A percentile compares a stretch with the other conserved stretches of the same genome.
These are phyloP conservation scores for Habrosyne pyritoides DNA, from an alignment of 2,888 invertebrate species.

Conservation along the genomic window DNA sequence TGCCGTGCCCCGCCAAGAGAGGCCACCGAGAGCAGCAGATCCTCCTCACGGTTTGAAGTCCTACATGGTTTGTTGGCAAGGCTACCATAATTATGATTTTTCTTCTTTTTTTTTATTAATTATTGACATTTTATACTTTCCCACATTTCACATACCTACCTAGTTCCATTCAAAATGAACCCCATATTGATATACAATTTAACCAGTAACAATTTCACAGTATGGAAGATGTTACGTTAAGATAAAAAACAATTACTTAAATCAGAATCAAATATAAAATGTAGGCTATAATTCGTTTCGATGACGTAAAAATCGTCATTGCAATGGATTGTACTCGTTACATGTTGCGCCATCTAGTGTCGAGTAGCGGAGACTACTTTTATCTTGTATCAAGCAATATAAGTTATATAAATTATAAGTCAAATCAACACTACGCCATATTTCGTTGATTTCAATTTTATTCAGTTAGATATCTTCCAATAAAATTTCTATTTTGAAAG, in stretches of 20 bases:
- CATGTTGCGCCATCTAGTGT: slow-evolving; percentile 63
- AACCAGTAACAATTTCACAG: neutral
- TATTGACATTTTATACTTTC: neutral
- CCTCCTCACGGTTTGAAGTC: slow-evolving; percentile 71
- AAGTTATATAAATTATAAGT: too few species aligned
- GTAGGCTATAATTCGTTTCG: neutral
- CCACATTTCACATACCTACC: neutral
- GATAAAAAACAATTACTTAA: too few species aligned
- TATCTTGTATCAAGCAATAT: slow-evolving; percentile 4
- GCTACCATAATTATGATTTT: slow-evolving; percentile 47
- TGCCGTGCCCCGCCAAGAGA: slow-evolving; percentile 62
- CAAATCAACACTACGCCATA: too few species aligned
- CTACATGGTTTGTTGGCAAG: slow-evolving; percentile 74
- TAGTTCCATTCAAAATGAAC: slow-evolving; percentile 11
- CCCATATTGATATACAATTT: neutral
- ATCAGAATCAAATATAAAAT: too few species aligned
- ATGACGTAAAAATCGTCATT: slow-evolving; percentile 2
- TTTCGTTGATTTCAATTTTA: too few species aligned
- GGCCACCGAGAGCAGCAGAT: slow-evolving; percentile 58
- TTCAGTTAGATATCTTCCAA: neutral
- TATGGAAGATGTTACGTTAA: too few species aligned
- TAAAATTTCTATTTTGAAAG: too few species aligned
- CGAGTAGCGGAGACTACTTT: slow-evolving; percentile 50
- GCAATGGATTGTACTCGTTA: neutral
- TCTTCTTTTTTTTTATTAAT: slow-evolving; percentile 18